Evolutionary conservation across 2,797 vertebrate genomes (phyloP), one percentile per base, ranked within the genome.

Genomic region (Gallinago nigripennis): DNA sequence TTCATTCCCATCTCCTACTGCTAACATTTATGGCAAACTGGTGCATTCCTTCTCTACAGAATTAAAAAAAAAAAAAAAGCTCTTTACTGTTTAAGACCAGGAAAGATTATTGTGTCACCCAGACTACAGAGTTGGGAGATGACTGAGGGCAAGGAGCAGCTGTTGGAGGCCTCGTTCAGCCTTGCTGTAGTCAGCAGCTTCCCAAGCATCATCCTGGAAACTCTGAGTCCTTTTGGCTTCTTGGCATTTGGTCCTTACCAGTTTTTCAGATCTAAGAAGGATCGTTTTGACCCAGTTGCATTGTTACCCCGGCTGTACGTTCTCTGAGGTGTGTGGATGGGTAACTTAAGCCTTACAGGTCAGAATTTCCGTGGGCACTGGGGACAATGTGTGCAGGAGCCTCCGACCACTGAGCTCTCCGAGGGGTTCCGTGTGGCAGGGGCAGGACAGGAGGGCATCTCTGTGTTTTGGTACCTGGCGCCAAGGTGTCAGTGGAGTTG

Each of bases 291-390:
- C 27, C 54, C 19, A 2, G 27, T 12, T 51, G 48, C 30, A 6
- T 43, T 46, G 2, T 30, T 73, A 73, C 13, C n/a, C 46, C 17
- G 66, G 8, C 3, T 48, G 4, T 53, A 7, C 0, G 0, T 57
- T 11, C 17, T 35, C 30, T 25, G 33, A 31, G 5, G 33, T 2
- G 5, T 8, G 53, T 31, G 27, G 27, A 48, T 2, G 21, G 57
- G 11, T 46, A 17, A 12, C 25, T 51, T 30, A 11, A 25, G 27
- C 51, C 41, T 35, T 19, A 5, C 17, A 28, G 45, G 35, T 46
- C 18, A 27, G 43, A 21, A 11, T 6, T 25, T 33, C 75, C 28
- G 16, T 5, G 7, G 61, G 41, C 41, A n/a, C 60, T 4, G 30
- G 41, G 61, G 30, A 45, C 2, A 13, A 24, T 10, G 19, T 16